Evolutionary conservation across 2,797 vertebrate genomes (phyloP).

Genomic region (Pseudochromis fuscus): DNA sequence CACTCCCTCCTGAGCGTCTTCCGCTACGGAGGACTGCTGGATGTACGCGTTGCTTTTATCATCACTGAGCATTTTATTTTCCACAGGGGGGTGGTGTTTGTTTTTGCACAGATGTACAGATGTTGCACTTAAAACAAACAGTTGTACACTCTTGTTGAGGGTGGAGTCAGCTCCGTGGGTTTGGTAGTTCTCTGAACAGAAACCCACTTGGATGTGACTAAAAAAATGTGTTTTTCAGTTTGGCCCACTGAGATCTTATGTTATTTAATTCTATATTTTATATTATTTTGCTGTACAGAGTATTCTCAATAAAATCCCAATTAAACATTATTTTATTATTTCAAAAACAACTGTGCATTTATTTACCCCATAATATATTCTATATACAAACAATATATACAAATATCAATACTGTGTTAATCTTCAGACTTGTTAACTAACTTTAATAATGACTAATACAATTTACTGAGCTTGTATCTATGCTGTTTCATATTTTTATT

Average conservation of each 20-base stretch:
- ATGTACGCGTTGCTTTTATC: conserved; percentile 84
- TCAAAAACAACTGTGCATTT: too few species aligned
- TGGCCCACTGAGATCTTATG: too few species aligned
- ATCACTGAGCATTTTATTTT: background rate
- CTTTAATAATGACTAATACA: background rate
- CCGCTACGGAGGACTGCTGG: conserved; percentile 94
- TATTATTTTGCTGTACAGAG: too few species aligned
- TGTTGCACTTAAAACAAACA: background rate
- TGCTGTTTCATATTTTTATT: background rate
- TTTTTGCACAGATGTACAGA: background rate
- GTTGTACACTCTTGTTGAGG: background rate
- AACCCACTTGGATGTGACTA: too few species aligned
- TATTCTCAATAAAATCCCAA: too few species aligned
- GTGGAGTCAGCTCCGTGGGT: background rate
- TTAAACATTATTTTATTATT: too few species aligned
- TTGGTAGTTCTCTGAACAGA: background rate
- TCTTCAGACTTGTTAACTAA: background rate
- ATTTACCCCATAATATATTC: too few species aligned
- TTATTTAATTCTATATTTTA: too few species aligned
- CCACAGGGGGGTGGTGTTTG: background rate
- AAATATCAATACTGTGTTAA: too few species aligned
- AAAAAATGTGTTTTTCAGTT: too few species aligned
- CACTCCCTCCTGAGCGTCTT: conserved; percentile 97
- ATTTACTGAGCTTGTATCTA: background rate
- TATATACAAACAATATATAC: too few species aligned